Base-by-base conservation (phyloP, 2,888 invertebrate genomes). In the Tetrapedia diversipes region DNA sequence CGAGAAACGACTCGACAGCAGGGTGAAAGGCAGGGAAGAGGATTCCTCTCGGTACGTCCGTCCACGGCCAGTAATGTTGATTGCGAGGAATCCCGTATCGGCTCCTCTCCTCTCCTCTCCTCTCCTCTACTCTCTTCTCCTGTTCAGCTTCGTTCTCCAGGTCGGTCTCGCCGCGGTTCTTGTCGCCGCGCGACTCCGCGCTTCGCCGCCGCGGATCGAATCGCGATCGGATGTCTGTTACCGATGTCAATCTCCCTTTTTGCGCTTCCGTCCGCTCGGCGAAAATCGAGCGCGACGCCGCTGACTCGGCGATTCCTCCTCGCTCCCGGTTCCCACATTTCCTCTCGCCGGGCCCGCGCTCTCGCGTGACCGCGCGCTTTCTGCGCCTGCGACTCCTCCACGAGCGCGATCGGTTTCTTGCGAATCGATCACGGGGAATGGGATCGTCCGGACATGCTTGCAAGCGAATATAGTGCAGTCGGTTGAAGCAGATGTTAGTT, bases 11-110 rank as follows among this genome's bases (percentile, higher is more conserved):
- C n/a, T n/a, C 54, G 51, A 64, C 37, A 34, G 64, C 47, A 66
- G 70, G 67, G 65, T 71, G 72, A 71, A 72, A 77, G 61, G 64
- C 56, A 63, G 51, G 59, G 39, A 56, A 76, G n/a, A n/a, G 76
- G 75, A 86, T 84, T 80, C 72, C 76, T 77, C 77, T 76, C 53
- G 49, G 74, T 82, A 77, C 79, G 61, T 77, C 65, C 71, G 75
- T 27, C 79, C 80, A 73, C 75, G 71, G 84, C 60, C 79, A 85
- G 86, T 83, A 87, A 89, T 84, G 89, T 88, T 88, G 89, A 89
- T 89, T 89, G 88, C 87, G 63, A 72, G 86, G 87, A 87, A 87
- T 86, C 82, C 79, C 45, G 80, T 75, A 76, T 85, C 79, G 82
- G 64, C 66, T 71, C 51, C 67, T 70, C 69, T 78, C 73, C 66